Evolutionary conservation across 2,113 vertebrate species (phyloP).

Genomic region (Elachura formosa): DNA sequence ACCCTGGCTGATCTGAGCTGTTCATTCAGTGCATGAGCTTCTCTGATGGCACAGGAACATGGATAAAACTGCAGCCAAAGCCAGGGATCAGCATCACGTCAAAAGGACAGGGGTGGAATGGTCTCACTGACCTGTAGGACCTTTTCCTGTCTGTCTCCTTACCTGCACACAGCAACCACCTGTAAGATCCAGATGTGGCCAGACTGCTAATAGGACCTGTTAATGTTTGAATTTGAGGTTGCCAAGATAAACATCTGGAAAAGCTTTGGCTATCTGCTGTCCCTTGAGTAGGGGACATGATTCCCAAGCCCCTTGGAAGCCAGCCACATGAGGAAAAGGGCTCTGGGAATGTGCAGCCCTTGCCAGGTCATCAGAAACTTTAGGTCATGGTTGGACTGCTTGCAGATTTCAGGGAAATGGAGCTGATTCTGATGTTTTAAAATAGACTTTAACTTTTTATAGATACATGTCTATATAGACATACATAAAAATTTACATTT

Average conservation of each 20-base stretch:
- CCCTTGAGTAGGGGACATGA: background rate
- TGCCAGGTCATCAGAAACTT: background rate
- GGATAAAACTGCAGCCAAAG: background rate
- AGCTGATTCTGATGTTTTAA: background rate
- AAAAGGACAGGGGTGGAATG: background rate
- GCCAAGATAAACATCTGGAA: conserved; percentile 27
- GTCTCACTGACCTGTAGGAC: background rate
- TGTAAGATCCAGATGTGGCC: background rate
- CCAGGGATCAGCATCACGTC: background rate
- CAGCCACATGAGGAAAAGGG: background rate
- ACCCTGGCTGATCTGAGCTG: background rate
- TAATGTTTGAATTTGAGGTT: background rate
- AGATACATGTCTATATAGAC: rapidly evolving
- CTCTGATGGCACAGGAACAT: background rate
- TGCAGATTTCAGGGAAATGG: background rate
- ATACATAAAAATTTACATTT: background rate
- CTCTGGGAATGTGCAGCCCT: background rate
- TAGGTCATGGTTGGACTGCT: background rate
- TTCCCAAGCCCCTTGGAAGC: conserved; percentile 7
- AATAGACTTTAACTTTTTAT: background rate
- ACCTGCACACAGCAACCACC: background rate
- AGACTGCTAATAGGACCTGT: background rate
- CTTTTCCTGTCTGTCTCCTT: background rate
- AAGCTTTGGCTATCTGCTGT: background rate
- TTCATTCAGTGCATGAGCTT: background rate